A percentile compares a stretch with the other conserved stretches of the same genome.
Conservation (phyloP, 1,140 invertebrate species). For the Saccostrea echinata region DNA sequence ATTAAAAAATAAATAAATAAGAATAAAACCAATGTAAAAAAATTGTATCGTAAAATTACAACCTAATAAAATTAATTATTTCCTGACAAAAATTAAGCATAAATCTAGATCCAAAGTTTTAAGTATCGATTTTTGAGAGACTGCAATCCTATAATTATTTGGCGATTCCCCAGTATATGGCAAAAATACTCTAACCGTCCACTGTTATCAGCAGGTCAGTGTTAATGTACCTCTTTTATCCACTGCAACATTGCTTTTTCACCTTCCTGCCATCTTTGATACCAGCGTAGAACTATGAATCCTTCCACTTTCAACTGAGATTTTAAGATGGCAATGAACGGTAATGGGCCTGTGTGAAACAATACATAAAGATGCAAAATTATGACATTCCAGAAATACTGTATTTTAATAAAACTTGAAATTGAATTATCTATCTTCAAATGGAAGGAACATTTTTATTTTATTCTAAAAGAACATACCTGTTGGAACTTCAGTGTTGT, state of each 20-base stretch:
- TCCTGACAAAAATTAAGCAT: no score
- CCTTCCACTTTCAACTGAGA: slow-evolving; percentile 63
- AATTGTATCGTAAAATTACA: no score
- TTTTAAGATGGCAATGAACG: slow-evolving; percentile 56
- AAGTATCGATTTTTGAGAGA: no score
- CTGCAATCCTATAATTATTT: no score
- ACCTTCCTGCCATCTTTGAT: slow-evolving; percentile 81
- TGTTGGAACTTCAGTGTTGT: slow-evolving; percentile 23
- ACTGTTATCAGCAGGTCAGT: no score
- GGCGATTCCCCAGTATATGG: no score
- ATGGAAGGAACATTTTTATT: neutral
- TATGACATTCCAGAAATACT: neutral
- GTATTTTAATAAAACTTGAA: neutral
- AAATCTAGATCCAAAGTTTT: no score
- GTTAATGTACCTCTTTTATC: slow-evolving; percentile 81
- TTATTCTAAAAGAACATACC: neutral
- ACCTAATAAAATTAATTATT: no score
- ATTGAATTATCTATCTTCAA: neutral
- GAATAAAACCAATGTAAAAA: no score
- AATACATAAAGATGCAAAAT: neutral
- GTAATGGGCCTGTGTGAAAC: slow-evolving; percentile 49
- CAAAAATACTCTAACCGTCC: no score
- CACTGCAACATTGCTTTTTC: slow-evolving; percentile 83
- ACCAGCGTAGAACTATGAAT: slow-evolving; percentile 58
- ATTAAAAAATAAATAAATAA: no score